phyloP scores from a whole-genome alignment of 1,140 invertebrate species.

The Nephotettix cincticeps region DNA sequence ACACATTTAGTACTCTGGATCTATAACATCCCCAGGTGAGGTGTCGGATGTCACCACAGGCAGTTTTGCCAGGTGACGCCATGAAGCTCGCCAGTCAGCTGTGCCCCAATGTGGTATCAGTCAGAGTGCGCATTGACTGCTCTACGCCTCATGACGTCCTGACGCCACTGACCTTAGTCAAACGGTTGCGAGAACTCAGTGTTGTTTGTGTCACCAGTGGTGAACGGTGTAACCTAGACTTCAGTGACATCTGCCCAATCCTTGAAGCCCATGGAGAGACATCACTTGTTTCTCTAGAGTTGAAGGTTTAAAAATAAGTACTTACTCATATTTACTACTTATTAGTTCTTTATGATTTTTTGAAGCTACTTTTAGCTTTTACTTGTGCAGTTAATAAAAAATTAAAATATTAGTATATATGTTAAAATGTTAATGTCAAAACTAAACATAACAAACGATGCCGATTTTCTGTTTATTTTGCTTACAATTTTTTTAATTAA shows the following conservation, averaged over 20 bases:
- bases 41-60: constrained; percentile 37
- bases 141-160: constrained; percentile 41
- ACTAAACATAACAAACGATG: too few relatives aligned
- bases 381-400: too few relatives aligned
- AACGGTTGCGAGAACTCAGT: constrained; percentile 38
- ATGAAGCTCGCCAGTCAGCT: constrained; percentile 37
- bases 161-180: constrained; percentile 32
- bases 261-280: constrained; percentile 38
- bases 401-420: too few relatives aligned
- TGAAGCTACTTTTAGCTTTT: too few relatives aligned
- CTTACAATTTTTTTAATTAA: too few relatives aligned
- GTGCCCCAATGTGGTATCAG: constrained; percentile 37
- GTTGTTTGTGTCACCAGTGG: constrained; percentile 43
- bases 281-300: constrained; percentile 37
- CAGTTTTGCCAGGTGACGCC: constrained; percentile 39
- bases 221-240: constrained; percentile 40
- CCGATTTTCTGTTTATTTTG: too few relatives aligned
- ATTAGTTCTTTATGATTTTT: too few relatives aligned
- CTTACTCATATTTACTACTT: too few relatives aligned
- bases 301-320: too few relatives aligned
- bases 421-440: too few relatives aligned
- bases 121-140: constrained; percentile 38
- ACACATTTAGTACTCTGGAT: too few relatives aligned
- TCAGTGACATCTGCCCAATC: constrained; percentile 39
- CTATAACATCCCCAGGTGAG: constrained; percentile 33